These are phyloP conservation scores for Porphyrio hochstetteri DNA, from an alignment of 2,113 vertebrate species.

Conservation along the genomic window DNA sequence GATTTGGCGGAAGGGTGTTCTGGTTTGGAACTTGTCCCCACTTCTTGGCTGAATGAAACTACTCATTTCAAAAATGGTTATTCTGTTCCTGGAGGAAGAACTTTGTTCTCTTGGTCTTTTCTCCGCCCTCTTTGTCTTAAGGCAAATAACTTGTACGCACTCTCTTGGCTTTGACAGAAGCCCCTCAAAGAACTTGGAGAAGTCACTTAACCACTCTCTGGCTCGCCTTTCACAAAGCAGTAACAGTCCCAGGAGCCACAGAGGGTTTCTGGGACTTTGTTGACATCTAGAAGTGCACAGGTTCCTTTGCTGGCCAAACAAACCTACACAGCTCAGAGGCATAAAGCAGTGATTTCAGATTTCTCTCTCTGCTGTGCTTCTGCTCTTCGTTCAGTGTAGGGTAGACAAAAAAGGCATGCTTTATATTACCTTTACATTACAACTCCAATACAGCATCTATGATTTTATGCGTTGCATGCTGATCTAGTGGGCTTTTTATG, in stretches of 20 bases:
- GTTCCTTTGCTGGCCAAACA: background rate
- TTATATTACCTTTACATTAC: background rate
- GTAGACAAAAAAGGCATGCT: background rate
- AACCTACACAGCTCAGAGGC: background rate
- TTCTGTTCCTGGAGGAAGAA: background rate
- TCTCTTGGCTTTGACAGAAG: background rate
- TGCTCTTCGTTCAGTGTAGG: background rate
- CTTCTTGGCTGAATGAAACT: background rate
- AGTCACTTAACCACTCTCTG: background rate
- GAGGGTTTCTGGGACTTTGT: background rate
- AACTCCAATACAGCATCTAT: background rate
- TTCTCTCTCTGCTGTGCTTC: background rate
- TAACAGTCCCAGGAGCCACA: background rate
- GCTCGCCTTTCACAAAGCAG: background rate
- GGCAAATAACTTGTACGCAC: background rate
- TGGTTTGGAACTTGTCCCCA: background rate
- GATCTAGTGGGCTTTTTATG: background rate
- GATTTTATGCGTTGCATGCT: background rate
- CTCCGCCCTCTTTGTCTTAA: background rate
- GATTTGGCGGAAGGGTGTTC: background rate
- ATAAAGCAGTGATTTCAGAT: background rate
- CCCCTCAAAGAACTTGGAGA: background rate
- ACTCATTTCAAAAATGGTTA: background rate
- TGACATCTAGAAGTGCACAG: background rate
- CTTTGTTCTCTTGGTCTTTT: background rate